Conservation (phyloP, 2,888 invertebrate genomes). For the Amblyjoppa fuscipennis region DNA sequence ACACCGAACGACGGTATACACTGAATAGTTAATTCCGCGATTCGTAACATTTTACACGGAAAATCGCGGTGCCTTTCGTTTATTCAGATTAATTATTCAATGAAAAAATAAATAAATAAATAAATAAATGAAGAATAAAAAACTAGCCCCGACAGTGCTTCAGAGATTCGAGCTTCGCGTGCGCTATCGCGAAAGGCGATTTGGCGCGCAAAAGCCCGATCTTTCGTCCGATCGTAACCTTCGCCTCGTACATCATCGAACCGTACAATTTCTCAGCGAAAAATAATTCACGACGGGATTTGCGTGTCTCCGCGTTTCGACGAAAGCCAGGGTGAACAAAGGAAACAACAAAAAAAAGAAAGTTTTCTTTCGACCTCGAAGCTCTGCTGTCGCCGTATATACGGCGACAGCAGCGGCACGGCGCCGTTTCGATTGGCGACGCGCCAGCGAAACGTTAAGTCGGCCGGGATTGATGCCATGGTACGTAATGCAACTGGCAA, state of each 20-base stretch:
- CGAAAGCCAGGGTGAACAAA: neutral
- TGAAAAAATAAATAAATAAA: too few species aligned
- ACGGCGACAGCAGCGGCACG: too few species aligned
- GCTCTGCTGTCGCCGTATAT: slow-evolving; percentile 11
- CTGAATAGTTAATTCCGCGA: slow-evolving; percentile 2
- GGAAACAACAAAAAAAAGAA: neutral
- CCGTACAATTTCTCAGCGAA: neutral
- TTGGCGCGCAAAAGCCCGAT: neutral
- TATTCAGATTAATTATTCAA: neutral
- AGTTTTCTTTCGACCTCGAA: slow-evolving; percentile 38
- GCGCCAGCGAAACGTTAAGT: slow-evolving; percentile 64
- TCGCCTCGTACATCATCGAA: neutral
- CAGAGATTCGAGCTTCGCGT: neutral
- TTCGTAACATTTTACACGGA: neutral
- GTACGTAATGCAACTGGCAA: slow-evolving; percentile 31
- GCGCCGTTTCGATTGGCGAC: slow-evolving; percentile 69
- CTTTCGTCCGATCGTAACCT: neutral
- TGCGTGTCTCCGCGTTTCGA: slow-evolving; percentile 4
- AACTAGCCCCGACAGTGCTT: neutral
- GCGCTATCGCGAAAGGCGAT: neutral
- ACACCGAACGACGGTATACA: neutral
- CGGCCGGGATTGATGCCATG: slow-evolving; percentile 30
- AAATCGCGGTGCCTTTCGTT: neutral
- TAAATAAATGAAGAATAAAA: neutral
- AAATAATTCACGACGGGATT: slow-evolving; percentile 6